Evolutionary conservation across 1,140 invertebrate genomes (phyloP).

Genomic region (Drosophila navojoa): DNA sequence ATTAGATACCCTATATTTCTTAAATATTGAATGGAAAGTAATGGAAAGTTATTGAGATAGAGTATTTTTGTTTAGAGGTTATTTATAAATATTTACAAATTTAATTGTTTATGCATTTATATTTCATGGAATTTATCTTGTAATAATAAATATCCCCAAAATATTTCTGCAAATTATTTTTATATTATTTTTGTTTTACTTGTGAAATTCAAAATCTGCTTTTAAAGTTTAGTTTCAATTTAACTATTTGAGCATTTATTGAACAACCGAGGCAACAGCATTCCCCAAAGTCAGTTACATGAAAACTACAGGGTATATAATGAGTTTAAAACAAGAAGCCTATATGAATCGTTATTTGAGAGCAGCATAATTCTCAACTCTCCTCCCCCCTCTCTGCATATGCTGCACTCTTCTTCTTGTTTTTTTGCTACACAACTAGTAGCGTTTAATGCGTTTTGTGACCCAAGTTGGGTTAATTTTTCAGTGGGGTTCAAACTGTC

Average conservation of each 20-base stretch:
- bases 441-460: slow-evolving; percentile 71
- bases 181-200: no score
- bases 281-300: not conserved
- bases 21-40: no score
- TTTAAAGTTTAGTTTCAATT: no score
- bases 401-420: not conserved
- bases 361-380: slow-evolving; percentile 10
- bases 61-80: no score
- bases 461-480: slow-evolving; percentile 70
- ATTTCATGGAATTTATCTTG: no score
- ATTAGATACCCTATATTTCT: slow-evolving; percentile 10
- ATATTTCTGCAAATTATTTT: no score
- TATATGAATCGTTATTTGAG: slow-evolving; percentile 8
- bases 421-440: slow-evolving; percentile 44
- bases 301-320: slow-evolving; percentile 4
- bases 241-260: no score
- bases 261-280: not conserved
- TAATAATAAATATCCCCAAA: no score
- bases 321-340: not conserved
- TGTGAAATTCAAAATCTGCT: no score
- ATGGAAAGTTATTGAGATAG: no score
- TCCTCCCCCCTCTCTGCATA: not conserved
- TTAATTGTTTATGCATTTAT: no score
- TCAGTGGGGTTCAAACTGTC: slow-evolving; percentile 71
- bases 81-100: no score